A percentile compares a stretch with the other conserved stretches of the same genome.
Evolutionary conservation across 1,140 invertebrate species (phyloP).

Genomic region (Pseudomyrmex flavicornis): DNA sequence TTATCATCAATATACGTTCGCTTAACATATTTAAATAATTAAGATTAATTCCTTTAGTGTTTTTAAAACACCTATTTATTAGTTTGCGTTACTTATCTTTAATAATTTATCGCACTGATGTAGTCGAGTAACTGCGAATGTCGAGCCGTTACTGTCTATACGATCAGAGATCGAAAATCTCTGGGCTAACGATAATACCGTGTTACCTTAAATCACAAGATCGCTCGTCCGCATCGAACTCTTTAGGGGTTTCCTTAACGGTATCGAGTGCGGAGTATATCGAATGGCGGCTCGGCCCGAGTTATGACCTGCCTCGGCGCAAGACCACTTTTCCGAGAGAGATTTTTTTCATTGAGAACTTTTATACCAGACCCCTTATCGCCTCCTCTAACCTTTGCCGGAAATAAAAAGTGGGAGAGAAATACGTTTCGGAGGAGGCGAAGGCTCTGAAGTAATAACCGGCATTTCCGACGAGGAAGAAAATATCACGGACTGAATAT

Average conservation of each 20-base stretch:
- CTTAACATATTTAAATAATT: conserved; percentile 10
- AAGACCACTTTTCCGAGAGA: conserved; percentile 44
- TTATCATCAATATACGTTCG: conserved; percentile 27
- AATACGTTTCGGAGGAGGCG: not conserved
- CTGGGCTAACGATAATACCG: conserved; percentile 14
- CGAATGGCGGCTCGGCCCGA: conserved; percentile 47
- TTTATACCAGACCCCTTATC: conserved; percentile 68
- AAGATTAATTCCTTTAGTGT: not conserved
- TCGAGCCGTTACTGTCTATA: not conserved
- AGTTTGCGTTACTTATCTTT: not conserved
- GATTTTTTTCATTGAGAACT: conserved; percentile 58
- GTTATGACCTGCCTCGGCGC: conserved; percentile 61
- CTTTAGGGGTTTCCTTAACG: conserved; percentile 55
- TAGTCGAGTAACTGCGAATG: not conserved
- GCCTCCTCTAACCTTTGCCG: conserved; percentile 29
- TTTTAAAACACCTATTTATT: not conserved
- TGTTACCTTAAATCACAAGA: conserved; percentile 52
- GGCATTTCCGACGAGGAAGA: not conserved
- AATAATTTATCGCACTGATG: not conserved
- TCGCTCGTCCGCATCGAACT: conserved; percentile 27
- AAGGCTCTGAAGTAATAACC: conserved; percentile 6
- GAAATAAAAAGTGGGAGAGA: conserved; percentile 40
- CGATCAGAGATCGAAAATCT: conserved; percentile 23
- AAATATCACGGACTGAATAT: conserved; percentile 18
- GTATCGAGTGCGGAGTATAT: conserved; percentile 60